phyloP scores from a whole-genome alignment of 1,140 invertebrate species.

The Andrena cerasifolii region DNA sequence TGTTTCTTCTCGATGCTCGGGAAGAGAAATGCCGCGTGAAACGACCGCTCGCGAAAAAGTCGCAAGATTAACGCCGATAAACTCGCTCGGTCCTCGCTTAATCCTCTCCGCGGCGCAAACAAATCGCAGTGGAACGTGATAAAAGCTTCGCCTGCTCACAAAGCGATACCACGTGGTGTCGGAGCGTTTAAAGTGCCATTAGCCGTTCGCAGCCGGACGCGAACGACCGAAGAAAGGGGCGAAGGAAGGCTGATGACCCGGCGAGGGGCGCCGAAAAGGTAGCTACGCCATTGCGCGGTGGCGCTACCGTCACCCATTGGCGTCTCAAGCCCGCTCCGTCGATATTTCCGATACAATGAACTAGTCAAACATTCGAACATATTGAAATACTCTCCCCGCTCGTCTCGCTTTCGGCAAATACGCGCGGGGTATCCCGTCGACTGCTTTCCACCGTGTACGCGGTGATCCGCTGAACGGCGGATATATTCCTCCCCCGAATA shows the following conservation, averaged over 20 bases:
- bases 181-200: slow-evolving; percentile 66
- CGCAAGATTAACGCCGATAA: slow-evolving; percentile 42
- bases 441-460: background rate
- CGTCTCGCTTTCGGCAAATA: slow-evolving; percentile 24
- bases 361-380: slow-evolving; percentile 58
- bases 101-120: slow-evolving; percentile 30
- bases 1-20: background rate
- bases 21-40: slow-evolving; percentile 31
- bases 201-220: slow-evolving; percentile 35
- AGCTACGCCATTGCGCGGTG: slow-evolving; percentile 33
- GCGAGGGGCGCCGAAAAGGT: slow-evolving; percentile 6
- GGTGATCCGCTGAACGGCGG: background rate
- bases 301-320: background rate
- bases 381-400: slow-evolving; percentile 55
- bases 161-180: slow-evolving; percentile 49
- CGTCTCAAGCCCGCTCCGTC: background rate
- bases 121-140: slow-evolving; percentile 49
- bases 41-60: slow-evolving; percentile 8
- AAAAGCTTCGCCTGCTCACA: slow-evolving; percentile 45
- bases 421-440: background rate
- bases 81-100: slow-evolving; percentile 24
- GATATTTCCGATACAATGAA: slow-evolving; percentile 58
- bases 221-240: slow-evolving; percentile 1
- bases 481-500: slow-evolving; percentile 3
- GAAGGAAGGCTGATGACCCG: slow-evolving; percentile 9